Percentiles rank a stretch among this genome's conserved stretches.
phyloP scores from a whole-genome alignment of 2,888 invertebrate genomes.

The Auanema freiburgensis region DNA sequence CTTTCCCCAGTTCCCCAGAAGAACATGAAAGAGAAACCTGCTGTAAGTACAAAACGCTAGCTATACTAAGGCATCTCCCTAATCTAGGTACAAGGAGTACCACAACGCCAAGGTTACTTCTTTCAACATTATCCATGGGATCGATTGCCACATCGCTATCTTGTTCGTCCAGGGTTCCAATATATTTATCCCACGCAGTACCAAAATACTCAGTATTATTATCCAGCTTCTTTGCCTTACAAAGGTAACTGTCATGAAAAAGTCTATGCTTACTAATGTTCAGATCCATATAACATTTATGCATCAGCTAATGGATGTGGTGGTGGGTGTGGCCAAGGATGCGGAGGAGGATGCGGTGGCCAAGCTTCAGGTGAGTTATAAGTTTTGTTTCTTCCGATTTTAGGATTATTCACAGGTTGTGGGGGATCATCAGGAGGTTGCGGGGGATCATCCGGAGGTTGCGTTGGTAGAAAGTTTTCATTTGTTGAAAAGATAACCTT shows the following conservation, averaged over 20 bases:
- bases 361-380: conserved; percentile 12
- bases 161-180: conserved; percentile 38
- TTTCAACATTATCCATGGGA: conserved; percentile 49
- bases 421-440: conserved; percentile 25
- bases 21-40: too few relatives aligned
- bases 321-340: conserved; percentile 30
- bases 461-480: background rate
- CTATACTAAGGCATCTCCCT: too few relatives aligned
- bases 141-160: conserved; percentile 33
- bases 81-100: background rate
- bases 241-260: conserved; percentile 9
- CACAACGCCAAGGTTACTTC: conserved; percentile 32
- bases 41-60: too few relatives aligned
- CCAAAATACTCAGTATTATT: conserved; percentile 24
- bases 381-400: too few relatives aligned
- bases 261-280: conserved; percentile 8
- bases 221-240: conserved; percentile 23
- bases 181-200: conserved; percentile 38
- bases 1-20: too few relatives aligned
- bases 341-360: conserved; percentile 20
- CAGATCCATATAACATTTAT: conserved; percentile 42
- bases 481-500: background rate
- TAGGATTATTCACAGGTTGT: conserved; percentile 9
- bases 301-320: conserved; percentile 24
- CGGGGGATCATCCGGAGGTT: conserved; percentile 17